Base-by-base conservation (phyloP, 2,113 vertebrate species). In the Phylloscopus trochilus region DNA sequence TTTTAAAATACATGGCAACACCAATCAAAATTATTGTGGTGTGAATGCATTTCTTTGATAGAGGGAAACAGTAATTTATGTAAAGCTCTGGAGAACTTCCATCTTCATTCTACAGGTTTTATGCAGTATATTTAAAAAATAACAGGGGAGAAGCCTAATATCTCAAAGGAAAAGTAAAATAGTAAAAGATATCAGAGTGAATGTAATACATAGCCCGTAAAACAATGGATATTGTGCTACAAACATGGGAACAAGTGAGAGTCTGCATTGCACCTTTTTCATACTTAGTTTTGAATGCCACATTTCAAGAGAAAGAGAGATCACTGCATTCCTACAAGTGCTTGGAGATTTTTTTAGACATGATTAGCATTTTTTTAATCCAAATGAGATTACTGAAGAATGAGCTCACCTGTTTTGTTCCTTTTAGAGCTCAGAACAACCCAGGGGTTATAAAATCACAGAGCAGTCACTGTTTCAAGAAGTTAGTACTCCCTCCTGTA, bases 331-430 rank as follows among this genome's bases (percentile, higher is more conserved):
- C 76, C 59, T 93, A 7, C 53, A 74, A 89, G 30, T 26, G 17
- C 56, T 81, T 24, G 31, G 55, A 86, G 37, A 28, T 84, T 94
- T 95, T 88, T 92, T 87, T 92, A 96, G 89, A 78, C 33, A 68
- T 37, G 41, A 53, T 93, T 93, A 92, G 35, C 66, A n/a, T 84
- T 82, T 83, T 80, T 93, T 83, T 41, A 89, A 87, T 86, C 87
- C 41, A 43, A 77, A 60, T 60, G 53, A 93, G 60, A 85, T 83
- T 89, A 44, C 81, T 87, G 55, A 86, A 59, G 72, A 84, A 85
- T 95, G 92, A 96, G 68, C 26, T 97, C 78, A 94, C 87, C 93
- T 96, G 75, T 92, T 96, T 96, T 95, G 83, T 89, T 95, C 77
- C 30, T 92, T 86, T 82, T 55, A 84, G 81, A 94, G 43, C 47